Base-by-base conservation (phyloP, 2,113 vertebrate species). In the Tursiops truncatus region DNA sequence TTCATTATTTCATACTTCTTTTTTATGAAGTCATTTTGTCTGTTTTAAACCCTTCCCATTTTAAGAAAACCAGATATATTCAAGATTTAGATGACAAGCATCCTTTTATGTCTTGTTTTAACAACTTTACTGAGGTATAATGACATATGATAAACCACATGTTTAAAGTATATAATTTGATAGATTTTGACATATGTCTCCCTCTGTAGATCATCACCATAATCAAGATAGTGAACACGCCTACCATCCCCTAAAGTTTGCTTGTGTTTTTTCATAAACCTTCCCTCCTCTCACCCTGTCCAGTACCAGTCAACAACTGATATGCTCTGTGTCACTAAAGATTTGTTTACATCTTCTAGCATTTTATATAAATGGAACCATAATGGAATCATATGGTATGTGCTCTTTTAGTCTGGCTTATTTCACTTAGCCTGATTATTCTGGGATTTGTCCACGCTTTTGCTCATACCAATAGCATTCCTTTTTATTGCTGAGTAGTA, bases 401-500 rank as follows among this genome's bases (percentile, higher is more conserved):
- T 76, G 4, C 1, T 79, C 2, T 50, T 73, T 67, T 89, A 38
- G 14, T 83, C 12, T 81, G 41, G 14, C 50, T 89, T 96, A 67
- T 80, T 81, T 94, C 41, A 38, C 9, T 89, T 10, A 38, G 44
- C 13, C 13, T 68, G 23, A 84, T 79, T 83, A 26, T 89, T 80
- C 89, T 70, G 44, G 41, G 31, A 91, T 82, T 60, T 25, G 31
- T 79, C 47, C 58, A 38, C 50, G 8, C 3, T 86, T 56, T 89
- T 70, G 20, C 18, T 76, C n/a, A 44, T 80, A 44, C 70, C 63
- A 74, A 7, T 81, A 63, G 15, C 3, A 17, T 47, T 74, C 82
- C 17, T 87, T 93, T 92, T 96, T 79, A 74, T 84, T 87, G n/a
- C 33, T 62, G 41, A 60, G 3, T 91, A 94, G 12, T 86, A 91